Evolutionary conservation across 1,140 invertebrate genomes (phyloP), one percentile per base, ranked within the genome.

Genomic region (Contarinia nasturtii): DNA sequence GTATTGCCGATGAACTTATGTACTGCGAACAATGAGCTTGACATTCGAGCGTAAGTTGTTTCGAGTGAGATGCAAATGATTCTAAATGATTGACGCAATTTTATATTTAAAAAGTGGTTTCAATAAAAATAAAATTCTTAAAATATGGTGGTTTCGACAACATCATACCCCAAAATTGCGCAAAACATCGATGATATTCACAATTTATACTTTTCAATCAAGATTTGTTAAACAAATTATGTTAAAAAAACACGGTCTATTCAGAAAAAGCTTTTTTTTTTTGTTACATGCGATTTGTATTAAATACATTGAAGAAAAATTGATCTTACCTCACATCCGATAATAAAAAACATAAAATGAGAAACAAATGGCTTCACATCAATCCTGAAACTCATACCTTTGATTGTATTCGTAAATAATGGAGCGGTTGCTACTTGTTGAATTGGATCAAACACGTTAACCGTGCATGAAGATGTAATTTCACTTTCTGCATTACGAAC

Each of bases 1-100:
- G 7, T 4, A 95, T 70, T 1, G 48, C 20, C 0, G 61, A 27
- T 86, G 38, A 78, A 80, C 87, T 88, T 94, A 48, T 76, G 75
- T 4, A 95, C 70, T 2, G 48, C 22, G 0, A 60, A n/a, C 59
- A 59, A 7, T 59, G 58, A 7, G 61, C 55, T 41, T 63, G 61
- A 51, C 61, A 63, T 50, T 63, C 60, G 37, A 63, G 48, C 0
- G 51, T 54, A 2, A 63, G 50, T 18, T 55, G 52, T 45, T 61
- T 61, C 27, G 40, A 45, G 45, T 59, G 56, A 50, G 56, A 53
- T 50, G 61, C 54, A 53, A 59, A 63, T 52, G 61, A 50, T 53
- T 63, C 61, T 63, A 49, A 36, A 53, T 51, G n/a, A 45, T 14
- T 18, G 17, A 11, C 5, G 7, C 12, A 45, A 45, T 8, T 22